Evolutionary conservation across 37 sponge, comb jelly and placozoan genomes (phyloP), one percentile per base, ranked within the genome.

Genomic region (Hexactinellida sp.): DNA sequence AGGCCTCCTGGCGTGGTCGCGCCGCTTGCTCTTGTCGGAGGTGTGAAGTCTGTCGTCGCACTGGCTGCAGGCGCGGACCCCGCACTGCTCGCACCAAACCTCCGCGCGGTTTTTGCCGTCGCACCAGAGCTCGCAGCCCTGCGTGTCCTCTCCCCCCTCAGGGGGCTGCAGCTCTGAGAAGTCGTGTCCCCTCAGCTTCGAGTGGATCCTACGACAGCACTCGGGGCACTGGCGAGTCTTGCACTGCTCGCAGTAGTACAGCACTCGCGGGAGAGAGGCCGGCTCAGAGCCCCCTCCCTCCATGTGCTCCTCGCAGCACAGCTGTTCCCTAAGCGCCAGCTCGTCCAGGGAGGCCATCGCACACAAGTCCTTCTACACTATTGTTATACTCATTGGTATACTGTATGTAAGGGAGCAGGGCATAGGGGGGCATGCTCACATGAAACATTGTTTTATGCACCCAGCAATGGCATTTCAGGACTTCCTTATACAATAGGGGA

Each of bases 1-100:
- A 37, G 30, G 82, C 1, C 10, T 0, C 0, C 83, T 19, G 30
- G 55, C 24, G 34, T 83, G 36, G 38, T 88, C 63, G 0, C 19
- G 1, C 83, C 91, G 90, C 25, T 63, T 76, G 34, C 52, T 86
- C 32, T 88, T 38, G 39, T 39, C 83, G 38, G 88, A 88, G 35
- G 63, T 55, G 85, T 93, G 93, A 82, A 89, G 71, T 84, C 83
- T 85, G 0, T 36, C 30, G 36, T 93, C 93, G 84, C 93, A 93
- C 34, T 36, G 84, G 25, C 19, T 63, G 71, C 93, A 93, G 83
- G 89, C 36, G 34, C 38, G 37, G 71, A 84, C 71, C 21, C 38
- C 38, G 84, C 93, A 93, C 54, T 85, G 38, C 28, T 38, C 25
- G 36, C 93, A 93, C 36, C 51, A 37, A 23, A 89, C 37, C 38